phyloP scores from a whole-genome alignment of 2,888 invertebrate genomes.

The Conomelus anceps region DNA sequence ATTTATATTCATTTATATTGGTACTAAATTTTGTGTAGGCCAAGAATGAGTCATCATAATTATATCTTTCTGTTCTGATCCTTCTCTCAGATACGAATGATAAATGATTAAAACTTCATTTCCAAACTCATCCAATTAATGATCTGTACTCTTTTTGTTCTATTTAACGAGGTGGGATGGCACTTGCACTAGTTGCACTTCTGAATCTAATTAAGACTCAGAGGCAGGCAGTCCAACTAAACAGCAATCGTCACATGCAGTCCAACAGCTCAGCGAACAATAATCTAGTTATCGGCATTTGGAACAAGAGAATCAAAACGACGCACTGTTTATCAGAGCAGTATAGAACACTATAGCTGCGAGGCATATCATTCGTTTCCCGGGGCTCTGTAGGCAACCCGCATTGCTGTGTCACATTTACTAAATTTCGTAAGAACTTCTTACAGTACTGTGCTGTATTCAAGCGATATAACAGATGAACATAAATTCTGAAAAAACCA shows the following conservation, averaged over 20 bases:
- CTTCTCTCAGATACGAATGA: too few species aligned
- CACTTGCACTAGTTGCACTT: background rate
- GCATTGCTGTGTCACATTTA: too few species aligned
- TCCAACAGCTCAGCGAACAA: background rate
- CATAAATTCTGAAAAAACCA: too few species aligned
- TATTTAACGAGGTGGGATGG: background rate
- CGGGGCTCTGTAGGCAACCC: background rate
- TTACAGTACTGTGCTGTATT: too few species aligned
- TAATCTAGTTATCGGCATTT: background rate
- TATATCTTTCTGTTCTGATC: too few species aligned
- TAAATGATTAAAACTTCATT: too few species aligned
- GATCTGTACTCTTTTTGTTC: background rate
- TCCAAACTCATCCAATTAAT: too few species aligned
- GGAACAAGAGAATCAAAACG: background rate
- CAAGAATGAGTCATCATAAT: too few species aligned
- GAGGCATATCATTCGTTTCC: background rate
- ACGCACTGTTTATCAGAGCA: background rate
- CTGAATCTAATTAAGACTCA: background rate
- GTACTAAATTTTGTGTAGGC: too few species aligned
- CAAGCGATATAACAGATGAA: too few species aligned
- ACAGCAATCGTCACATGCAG: background rate
- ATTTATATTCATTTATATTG: too few species aligned
- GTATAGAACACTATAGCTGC: background rate
- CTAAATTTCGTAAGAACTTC: too few species aligned
- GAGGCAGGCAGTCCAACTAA: background rate